Conservation (phyloP, 2,113 vertebrate species). For the Notechis scutatus region DNA sequence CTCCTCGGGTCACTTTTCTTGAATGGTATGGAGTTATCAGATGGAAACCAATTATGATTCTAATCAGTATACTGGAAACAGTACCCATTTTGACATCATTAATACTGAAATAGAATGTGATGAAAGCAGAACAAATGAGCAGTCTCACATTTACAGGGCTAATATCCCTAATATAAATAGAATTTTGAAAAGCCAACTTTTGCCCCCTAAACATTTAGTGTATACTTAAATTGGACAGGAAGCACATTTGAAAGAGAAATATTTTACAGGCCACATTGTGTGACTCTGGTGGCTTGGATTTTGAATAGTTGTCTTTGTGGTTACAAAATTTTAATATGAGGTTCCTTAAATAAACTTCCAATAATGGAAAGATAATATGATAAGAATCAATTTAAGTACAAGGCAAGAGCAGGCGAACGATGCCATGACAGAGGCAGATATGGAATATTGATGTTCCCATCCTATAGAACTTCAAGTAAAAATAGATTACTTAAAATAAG, state of each 20-base stretch:
- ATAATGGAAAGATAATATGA: background rate
- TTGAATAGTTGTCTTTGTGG: background rate
- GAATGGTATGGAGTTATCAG: background rate
- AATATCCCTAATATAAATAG: background rate
- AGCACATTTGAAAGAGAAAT: background rate
- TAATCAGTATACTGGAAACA: background rate
- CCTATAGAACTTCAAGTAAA: background rate
- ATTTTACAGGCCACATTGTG: background rate
- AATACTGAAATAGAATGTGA: background rate
- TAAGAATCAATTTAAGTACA: background rate
- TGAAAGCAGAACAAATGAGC: background rate
- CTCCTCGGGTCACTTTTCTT: background rate
- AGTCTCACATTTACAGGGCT: background rate
- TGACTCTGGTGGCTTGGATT: background rate
- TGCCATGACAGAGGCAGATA: background rate
- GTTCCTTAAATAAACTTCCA: background rate
- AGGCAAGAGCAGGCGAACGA: background rate
- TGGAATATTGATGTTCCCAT: background rate
- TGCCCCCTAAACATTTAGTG: background rate
- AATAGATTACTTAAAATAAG: background rate
- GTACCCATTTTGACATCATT: background rate
- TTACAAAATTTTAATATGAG: background rate
- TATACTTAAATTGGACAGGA: background rate
- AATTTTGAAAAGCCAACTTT: background rate
- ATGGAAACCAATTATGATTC: background rate